These are phyloP conservation scores for Grallaria varia DNA, from an alignment of 2,113 vertebrate species.

Conservation along the genomic window DNA sequence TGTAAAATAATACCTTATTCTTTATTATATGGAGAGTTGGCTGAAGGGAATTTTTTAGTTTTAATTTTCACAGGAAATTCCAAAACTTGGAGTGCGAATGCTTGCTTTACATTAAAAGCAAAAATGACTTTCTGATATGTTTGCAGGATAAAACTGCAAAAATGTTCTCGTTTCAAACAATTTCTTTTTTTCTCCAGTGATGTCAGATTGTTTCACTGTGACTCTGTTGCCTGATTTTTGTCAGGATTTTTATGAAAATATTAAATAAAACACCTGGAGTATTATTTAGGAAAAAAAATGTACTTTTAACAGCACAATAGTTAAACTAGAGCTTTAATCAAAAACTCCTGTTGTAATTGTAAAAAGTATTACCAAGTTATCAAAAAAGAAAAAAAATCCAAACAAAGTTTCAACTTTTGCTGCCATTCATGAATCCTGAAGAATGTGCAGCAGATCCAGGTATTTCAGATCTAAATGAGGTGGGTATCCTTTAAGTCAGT, in stretches of 20 bases:
- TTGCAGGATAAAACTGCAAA: not conserved
- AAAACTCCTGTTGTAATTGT: not conserved
- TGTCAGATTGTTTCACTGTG: not conserved
- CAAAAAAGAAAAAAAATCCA: not conserved
- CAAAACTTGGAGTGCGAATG: not conserved
- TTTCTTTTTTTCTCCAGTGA: not conserved
- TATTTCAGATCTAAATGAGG: not conserved
- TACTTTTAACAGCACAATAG: not conserved
- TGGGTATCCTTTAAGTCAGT: not conserved
- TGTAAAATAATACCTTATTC: not conserved
- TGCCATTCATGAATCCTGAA: not conserved
- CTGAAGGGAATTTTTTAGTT: not conserved
- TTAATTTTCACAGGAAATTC: not conserved
- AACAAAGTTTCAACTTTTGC: not conserved
- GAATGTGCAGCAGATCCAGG: not conserved
- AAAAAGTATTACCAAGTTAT: not conserved
- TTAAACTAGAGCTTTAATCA: not conserved
- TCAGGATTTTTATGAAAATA: not conserved
- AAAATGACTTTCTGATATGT: not conserved
- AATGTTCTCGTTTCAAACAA: not conserved
- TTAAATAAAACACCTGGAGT: not conserved
- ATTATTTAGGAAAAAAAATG: not conserved
- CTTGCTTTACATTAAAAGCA: not conserved
- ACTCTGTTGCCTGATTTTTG: not conserved
- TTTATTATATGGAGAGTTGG: not conserved